phyloP scores from a whole-genome alignment of 2,113 vertebrate species.

The Colaptes auratus region DNA sequence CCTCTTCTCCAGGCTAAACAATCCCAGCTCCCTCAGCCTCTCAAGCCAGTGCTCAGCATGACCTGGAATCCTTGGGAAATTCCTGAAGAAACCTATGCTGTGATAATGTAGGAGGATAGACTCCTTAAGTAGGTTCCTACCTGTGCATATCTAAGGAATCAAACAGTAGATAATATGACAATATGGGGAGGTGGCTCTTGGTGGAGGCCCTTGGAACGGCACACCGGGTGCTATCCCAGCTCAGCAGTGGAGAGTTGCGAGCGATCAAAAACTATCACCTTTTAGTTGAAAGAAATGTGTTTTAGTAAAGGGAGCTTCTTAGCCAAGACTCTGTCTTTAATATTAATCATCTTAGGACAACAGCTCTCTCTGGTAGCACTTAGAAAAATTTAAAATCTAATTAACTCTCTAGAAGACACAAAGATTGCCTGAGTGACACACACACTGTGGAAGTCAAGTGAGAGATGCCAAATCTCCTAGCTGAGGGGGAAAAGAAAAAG shows the following conservation, averaged over 20 bases:
- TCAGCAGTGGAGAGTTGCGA: not conserved
- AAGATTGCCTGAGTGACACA: not conserved
- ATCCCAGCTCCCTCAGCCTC: too few relatives aligned
- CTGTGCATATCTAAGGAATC: not conserved
- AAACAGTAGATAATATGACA: not conserved
- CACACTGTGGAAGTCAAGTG: accelerated
- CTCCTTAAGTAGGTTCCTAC: not conserved
- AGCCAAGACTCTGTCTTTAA: not conserved
- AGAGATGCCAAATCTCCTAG: not conserved
- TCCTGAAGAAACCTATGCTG: not conserved
- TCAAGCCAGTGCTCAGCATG: not conserved
- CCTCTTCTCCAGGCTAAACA: too few relatives aligned
- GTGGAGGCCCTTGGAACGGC: not conserved
- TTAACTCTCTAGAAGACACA: not conserved
- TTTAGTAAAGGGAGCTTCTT: not conserved
- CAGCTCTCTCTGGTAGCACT: not conserved
- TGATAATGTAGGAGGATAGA: not conserved
- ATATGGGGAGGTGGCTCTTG: not conserved
- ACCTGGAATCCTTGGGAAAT: not conserved
- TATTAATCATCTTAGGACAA: not conserved
- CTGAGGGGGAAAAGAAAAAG: not conserved
- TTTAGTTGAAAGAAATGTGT: not conserved
- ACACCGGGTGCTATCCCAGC: not conserved
- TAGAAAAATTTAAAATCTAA: not conserved
- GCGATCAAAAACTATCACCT: not conserved